phyloP scores from a whole-genome alignment of 2,888 invertebrate genomes.

The Teinopalpus imperialis region DNA sequence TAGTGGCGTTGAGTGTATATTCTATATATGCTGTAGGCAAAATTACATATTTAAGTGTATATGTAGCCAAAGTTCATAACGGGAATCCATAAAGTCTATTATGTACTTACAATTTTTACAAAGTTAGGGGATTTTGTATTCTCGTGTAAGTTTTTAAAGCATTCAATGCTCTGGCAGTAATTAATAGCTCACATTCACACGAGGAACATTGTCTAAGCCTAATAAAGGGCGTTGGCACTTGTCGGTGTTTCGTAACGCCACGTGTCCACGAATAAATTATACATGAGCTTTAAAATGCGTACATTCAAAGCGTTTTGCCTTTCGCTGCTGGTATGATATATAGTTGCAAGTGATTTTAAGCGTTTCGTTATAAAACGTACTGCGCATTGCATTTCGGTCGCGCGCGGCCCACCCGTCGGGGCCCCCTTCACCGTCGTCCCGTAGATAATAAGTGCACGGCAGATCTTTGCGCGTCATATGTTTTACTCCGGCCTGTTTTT shows the following conservation, averaged over 20 bases:
- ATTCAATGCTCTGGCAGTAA: background rate
- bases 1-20: too few relatives aligned
- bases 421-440: conserved; percentile 53
- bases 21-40: too few relatives aligned
- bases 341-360: conserved; percentile 17
- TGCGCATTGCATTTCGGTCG: conserved; percentile 52
- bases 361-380: conserved; percentile 25
- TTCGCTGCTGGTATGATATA: conserved; percentile 8
- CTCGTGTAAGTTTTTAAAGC: conserved; percentile 11
- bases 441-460: conserved; percentile 71
- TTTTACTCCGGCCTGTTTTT: conserved; percentile 48
- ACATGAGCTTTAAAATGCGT: conserved; percentile 17
- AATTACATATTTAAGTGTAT: too few relatives aligned
- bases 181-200: conserved; percentile 28
- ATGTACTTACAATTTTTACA: too few relatives aligned
- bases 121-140: background rate
- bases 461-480: conserved; percentile 57
- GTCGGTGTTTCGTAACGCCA: conserved; percentile 37
- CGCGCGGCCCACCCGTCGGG: conserved; percentile 66
- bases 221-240: conserved; percentile 45
- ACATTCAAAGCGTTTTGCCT: conserved; percentile 13
- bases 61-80: too few relatives aligned
- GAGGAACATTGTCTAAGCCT: conserved; percentile 27
- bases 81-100: too few relatives aligned
- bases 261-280: conserved; percentile 28